Evolutionary conservation across 2,113 vertebrate genomes (phyloP), one percentile per base, ranked within the genome.

Genomic region (Calidris pygmaea): DNA sequence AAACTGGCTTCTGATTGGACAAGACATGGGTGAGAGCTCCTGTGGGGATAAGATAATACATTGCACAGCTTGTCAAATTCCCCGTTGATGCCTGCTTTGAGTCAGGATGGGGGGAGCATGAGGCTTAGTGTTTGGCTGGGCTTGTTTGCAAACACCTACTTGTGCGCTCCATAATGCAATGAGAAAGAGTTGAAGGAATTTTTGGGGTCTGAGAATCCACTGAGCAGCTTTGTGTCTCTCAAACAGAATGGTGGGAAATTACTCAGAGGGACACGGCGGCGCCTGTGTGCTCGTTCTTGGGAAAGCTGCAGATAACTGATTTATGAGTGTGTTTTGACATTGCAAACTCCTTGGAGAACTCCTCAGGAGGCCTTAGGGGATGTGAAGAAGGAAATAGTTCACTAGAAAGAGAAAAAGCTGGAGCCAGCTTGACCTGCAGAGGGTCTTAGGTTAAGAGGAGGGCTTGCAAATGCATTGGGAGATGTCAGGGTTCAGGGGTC

Each of bases 111-210:
- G 32, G n/a, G 53, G 81, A 91, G 34, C 7, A 29, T 8, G 43
- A 75, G 58, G 32, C 59, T 90, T 4, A 3, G 10, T 24, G 65
- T 53, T 95, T 89, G 87, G 43, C 88, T 83, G 83, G 62, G 35
- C 82, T 93, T 90, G 94, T 90, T 95, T 97, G 96, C 86, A 95
- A 86, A 94, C 94, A 97, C 91, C 94, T 91, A 72, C 81, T 95
- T 18, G 47, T 56, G 23, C 0, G 1, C 65, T 67, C 93, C 24
- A 47, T 30, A 63, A 68, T 1, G 60, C 66, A 65, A 7, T 32
- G 77, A 93, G 91, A 75, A 78, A 48, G 39, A 76, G 39, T 0
- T 22, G 73, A 48, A 68, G 74, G 86, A 82, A 82, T 92, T 85
- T 78, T 48, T 4, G 10, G 91, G 70, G 62, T 67, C 87, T 96